A percentile compares a stretch with the other conserved stretches of the same genome.
Conservation (phyloP, 2,113 vertebrate species). For the Oenanthe oenanthe region DNA sequence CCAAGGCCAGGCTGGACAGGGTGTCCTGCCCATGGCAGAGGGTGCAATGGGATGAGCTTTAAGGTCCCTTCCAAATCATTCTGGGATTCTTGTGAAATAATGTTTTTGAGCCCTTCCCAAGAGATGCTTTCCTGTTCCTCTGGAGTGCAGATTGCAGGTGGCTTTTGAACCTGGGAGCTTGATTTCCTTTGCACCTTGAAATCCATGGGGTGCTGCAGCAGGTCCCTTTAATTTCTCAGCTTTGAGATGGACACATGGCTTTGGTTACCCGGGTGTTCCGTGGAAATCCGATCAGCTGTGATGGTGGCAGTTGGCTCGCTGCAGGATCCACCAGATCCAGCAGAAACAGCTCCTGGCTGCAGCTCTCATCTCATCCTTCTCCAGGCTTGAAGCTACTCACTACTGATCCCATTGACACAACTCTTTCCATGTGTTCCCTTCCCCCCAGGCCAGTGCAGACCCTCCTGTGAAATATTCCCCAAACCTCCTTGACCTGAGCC, state of each 20-base stretch:
- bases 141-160: background rate
- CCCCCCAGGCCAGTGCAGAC: fast-evolving
- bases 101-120: background rate
- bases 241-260: background rate
- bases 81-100: background rate
- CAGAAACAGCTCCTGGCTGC: fast-evolving
- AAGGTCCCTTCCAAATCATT: background rate
- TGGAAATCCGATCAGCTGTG: fast-evolving
- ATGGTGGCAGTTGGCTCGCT: fast-evolving
- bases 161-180: background rate
- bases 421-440: background rate
- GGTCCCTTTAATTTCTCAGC: background rate
- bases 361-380: background rate
- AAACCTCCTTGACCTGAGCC: fast-evolving
- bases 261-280: fast-evolving
- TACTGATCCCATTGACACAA: background rate
- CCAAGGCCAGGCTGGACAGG: background rate
- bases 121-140: background rate
- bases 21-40: background rate
- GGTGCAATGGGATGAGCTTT: background rate
- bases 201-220: background rate
- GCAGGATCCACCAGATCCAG: background rate
- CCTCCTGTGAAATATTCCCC: background rate
- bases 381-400: background rate
- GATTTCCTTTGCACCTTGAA: background rate